A percentile compares a stretch with the other conserved stretches of the same genome.
These are phyloP conservation scores for Noctua fimbriata DNA, from an alignment of 2,888 invertebrate species.

Conservation along the genomic window DNA sequence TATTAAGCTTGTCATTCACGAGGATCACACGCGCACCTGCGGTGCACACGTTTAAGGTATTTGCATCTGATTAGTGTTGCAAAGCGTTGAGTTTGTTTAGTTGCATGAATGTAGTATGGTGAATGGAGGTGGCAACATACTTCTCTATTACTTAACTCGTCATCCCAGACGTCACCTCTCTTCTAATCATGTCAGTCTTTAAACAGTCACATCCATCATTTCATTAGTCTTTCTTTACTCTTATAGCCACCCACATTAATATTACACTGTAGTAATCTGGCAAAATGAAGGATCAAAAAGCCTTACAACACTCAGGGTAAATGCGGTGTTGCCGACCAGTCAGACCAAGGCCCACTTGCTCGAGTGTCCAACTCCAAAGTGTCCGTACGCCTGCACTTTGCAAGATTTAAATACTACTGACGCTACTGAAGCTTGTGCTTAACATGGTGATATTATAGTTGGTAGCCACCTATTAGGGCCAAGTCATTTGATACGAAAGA, in stretches of 20 bases:
- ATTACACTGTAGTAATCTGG: background rate
- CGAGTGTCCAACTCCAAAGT: background rate
- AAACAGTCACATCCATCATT: background rate
- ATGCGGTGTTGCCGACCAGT: background rate
- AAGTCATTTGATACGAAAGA: background rate
- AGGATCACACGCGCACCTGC: constrained; percentile 63
- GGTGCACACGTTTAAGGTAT: constrained; percentile 61
- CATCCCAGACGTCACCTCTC: background rate
- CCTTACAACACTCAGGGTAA: background rate
- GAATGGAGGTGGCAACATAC: constrained; percentile 18
- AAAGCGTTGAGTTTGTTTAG: constrained; percentile 23
- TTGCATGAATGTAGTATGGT: constrained; percentile 17
- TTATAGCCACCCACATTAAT: background rate
- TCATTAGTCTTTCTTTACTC: background rate
- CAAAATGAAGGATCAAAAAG: background rate
- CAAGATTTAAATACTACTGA: no score
- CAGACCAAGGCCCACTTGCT: background rate
- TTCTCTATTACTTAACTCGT: background rate
- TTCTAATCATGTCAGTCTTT: background rate
- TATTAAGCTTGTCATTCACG: constrained; percentile 54
- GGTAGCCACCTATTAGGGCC: background rate
- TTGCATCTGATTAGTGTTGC: constrained; percentile 66
- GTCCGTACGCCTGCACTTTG: background rate
- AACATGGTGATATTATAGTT: background rate
- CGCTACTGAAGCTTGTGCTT: background rate